Percentiles rank a stretch among this genome's conserved stretches.
Evolutionary conservation across 2,797 vertebrate genomes (phyloP).

Genomic region (Manis javanica): DNA sequence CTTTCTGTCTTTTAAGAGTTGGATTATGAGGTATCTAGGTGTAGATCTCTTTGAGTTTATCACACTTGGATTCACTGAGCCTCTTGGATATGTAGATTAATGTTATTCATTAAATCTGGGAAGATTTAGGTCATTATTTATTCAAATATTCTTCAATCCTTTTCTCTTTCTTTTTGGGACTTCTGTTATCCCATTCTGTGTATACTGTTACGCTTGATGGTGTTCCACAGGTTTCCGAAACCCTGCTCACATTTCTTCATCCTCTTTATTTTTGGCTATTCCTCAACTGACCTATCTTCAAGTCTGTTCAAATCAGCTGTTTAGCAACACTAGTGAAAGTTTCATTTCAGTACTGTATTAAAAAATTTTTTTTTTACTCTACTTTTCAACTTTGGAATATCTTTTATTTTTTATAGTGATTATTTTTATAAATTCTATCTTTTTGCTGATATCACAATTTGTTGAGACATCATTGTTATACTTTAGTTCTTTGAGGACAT

Average conservation of each 20-base stretch:
- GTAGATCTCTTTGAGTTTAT: neutral
- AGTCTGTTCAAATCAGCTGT: neutral
- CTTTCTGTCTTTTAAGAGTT: neutral
- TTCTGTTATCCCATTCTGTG: neutral
- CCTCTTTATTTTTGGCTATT: neutral
- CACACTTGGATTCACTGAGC: neutral
- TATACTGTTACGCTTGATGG: neutral
- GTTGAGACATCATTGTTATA: neutral
- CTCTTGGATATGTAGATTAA: neutral
- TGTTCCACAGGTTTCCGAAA: neutral
- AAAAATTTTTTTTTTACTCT: neutral
- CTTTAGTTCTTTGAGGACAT: neutral
- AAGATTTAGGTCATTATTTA: neutral
- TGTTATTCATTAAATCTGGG: neutral
- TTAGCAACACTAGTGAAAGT: neutral
- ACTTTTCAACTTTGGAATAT: neutral
- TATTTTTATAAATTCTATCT: neutral
- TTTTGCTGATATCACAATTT: neutral
- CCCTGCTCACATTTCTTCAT: neutral
- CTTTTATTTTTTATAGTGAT: neutral
- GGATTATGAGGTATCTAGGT: neutral
- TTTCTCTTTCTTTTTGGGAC: neutral
- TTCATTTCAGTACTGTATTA: neutral
- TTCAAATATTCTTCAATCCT: neutral
- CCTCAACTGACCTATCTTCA: neutral